A percentile compares a stretch with the other conserved stretches of the same genome.
phyloP scores from a whole-genome alignment of 2,113 vertebrate species.

The Mus pahari region DNA sequence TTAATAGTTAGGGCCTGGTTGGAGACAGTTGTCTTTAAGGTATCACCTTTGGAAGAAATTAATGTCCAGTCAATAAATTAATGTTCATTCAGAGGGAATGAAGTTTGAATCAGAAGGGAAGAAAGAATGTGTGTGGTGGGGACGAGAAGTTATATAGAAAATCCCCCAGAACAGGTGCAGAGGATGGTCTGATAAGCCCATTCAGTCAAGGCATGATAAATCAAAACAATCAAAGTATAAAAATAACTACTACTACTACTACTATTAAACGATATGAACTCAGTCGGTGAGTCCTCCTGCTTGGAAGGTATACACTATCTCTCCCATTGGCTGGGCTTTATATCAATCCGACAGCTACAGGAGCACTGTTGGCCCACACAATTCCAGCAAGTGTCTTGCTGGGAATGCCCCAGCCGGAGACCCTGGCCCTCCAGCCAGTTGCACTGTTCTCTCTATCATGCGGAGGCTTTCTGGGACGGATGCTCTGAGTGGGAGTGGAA shows the following conservation, averaged over 20 bases:
- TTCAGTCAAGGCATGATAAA: neutral
- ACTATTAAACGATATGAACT: neutral
- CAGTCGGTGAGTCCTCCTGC: neutral
- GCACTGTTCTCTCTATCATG: neutral
- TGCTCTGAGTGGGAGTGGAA: neutral
- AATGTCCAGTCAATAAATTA: too few relatives aligned
- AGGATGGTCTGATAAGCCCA: neutral
- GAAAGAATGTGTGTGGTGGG: neutral
- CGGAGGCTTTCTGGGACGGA: neutral
- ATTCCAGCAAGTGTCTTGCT: neutral
- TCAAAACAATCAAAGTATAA: neutral
- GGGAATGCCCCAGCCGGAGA: neutral
- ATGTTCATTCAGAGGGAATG: too few relatives aligned
- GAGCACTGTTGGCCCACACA: neutral
- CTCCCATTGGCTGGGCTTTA: neutral
- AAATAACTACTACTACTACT: neutral
- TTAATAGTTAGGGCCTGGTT: neutral
- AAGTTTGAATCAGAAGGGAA: neutral
- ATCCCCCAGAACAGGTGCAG: neutral
- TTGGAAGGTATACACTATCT: neutral
- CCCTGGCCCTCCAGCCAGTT: accelerated
- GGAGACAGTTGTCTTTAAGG: neutral
- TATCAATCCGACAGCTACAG: neutral
- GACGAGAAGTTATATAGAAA: neutral
- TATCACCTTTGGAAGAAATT: neutral